These are phyloP conservation scores for Archaeoteleia sp. DNA, from an alignment of 2,888 invertebrate genomes.

Conservation along the genomic window DNA sequence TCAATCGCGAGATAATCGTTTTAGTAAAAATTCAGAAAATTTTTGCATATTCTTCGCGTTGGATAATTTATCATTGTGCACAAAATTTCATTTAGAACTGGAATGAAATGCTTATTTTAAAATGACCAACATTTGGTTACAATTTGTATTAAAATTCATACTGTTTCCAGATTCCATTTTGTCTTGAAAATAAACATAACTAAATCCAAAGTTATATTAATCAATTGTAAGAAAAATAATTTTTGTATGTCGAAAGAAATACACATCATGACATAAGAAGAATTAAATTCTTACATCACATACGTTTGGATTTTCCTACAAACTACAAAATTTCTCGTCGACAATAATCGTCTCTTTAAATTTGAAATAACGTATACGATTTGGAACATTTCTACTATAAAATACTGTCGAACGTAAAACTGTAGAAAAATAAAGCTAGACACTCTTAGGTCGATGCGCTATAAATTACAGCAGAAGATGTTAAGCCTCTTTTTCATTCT, in stretches of 20 bases:
- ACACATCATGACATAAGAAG: not conserved
- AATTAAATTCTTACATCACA: constrained; percentile 4
- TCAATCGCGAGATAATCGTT: constrained; percentile 57
- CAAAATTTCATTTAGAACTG: too few species aligned
- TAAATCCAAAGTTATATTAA: too few species aligned
- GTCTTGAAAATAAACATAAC: too few species aligned
- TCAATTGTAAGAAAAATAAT: too few species aligned
- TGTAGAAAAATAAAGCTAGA: constrained; percentile 73
- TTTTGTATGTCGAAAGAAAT: too few species aligned
- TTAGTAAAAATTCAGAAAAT: constrained; percentile 10
- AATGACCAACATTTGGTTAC: too few species aligned
- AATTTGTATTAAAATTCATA: too few species aligned
- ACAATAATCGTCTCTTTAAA: not conserved
- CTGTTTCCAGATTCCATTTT: too few species aligned
- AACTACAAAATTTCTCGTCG: constrained; percentile 16
- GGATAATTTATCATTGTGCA: too few species aligned
- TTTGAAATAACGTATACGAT: constrained; percentile 2
- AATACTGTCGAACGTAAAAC: constrained; percentile 70
- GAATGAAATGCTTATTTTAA: too few species aligned
- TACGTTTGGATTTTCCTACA: constrained; percentile 25
- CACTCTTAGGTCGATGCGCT: constrained; percentile 61
- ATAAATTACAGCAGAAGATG: constrained; percentile 39
- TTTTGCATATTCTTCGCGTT: too few species aligned
- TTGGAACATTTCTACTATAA: constrained; percentile 49
- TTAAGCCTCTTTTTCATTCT: constrained; percentile 35